Conservation (phyloP, 2,888 invertebrate species). For the Gymnoscelis rufifasciata region DNA sequence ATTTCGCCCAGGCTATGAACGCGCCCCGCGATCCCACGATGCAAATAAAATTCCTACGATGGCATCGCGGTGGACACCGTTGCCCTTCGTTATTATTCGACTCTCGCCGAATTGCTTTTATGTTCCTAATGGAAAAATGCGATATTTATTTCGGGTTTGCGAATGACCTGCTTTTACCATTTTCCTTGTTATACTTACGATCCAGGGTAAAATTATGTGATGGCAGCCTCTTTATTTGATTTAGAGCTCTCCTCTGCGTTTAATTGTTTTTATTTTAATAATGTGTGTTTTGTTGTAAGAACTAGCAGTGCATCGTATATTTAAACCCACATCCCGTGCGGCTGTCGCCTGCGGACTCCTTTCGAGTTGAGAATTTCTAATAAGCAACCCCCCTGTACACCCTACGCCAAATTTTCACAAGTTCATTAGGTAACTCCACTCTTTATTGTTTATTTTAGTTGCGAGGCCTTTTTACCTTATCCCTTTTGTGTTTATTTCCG, state of each 20-base stretch:
- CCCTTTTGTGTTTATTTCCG: conserved; percentile 46
- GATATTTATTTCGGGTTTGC: conserved; percentile 72
- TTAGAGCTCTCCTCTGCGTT: conserved; percentile 13
- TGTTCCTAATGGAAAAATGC: conserved; percentile 75
- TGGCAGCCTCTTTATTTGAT: conserved; percentile 32
- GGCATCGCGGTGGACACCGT: conserved; percentile 68
- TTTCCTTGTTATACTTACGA: conserved; percentile 56
- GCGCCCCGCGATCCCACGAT: conserved; percentile 52
- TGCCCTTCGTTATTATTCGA: conserved; percentile 76
- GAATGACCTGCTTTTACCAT: conserved; percentile 59
- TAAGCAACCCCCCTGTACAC: conserved; percentile 58
- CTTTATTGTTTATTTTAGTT: conserved; percentile 63
- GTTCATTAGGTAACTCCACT: conserved; percentile 64
- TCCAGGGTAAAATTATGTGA: conserved; percentile 50
- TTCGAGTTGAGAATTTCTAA: conserved; percentile 59
- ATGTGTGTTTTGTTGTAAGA: neutral
- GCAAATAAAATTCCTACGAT: conserved; percentile 72
- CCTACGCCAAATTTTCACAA: conserved; percentile 58
- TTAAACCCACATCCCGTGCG: conserved; percentile 41
- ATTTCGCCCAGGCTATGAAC: conserved; percentile 43
- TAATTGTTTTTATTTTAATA: conserved; percentile 10
- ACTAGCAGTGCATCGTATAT: conserved; percentile 28
- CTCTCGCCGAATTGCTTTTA: conserved; percentile 76
- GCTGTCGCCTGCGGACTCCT: conserved; percentile 46
- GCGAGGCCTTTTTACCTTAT: conserved; percentile 48